Evolutionary conservation across 1,140 invertebrate species (phyloP), one percentile per base, ranked within the genome.

Genomic region (Bathynomus jamesi): DNA sequence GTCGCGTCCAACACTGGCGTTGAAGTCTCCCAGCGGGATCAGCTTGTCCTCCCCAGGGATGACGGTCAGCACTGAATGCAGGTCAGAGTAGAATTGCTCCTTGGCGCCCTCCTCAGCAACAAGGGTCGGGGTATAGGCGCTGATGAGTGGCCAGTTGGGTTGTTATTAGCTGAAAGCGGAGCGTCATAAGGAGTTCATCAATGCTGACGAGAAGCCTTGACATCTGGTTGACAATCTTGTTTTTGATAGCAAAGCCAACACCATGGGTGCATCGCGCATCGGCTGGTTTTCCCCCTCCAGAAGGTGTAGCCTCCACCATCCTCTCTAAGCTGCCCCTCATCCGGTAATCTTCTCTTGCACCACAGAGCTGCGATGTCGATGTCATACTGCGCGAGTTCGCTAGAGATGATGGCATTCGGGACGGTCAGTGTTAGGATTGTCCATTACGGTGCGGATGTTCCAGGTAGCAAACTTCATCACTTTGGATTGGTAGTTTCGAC

Each of bases 21-120:
- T 68, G 66, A 68, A 68, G 32, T 68, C 31, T 21, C 30, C 31
- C 10, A 68, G n/a, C 32, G 61, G 32, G 40, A 68, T 3, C 17
- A 68, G 31, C 40, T 68, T 68, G 30, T 68, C n/a, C n/a, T 40
- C n/a, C 10, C n/a, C n/a, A 4, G 66, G 66, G 10, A 27, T 53
- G 30, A 25, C 24, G 31, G 24, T 10, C 2, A 68, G 30, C 8
- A 24, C 13, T 2, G 11, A 24, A 17, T 53, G 24, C 24, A 53
- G 27, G 3, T 53, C 11, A 68, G 30, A n/a, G 28, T 2, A 53
- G 4, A 68, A 68, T 46, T 68, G 21, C 24, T 68, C 31, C 7
- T 40, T 68, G 66, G 32, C 61, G n/a, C 61, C 66, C 24, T 68
- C 66, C 28, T 17, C 27, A n/a, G n/a, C 28, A 2, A 46, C 17